Conservation (phyloP, 2,113 vertebrate species). For the Macrotus californicus region DNA sequence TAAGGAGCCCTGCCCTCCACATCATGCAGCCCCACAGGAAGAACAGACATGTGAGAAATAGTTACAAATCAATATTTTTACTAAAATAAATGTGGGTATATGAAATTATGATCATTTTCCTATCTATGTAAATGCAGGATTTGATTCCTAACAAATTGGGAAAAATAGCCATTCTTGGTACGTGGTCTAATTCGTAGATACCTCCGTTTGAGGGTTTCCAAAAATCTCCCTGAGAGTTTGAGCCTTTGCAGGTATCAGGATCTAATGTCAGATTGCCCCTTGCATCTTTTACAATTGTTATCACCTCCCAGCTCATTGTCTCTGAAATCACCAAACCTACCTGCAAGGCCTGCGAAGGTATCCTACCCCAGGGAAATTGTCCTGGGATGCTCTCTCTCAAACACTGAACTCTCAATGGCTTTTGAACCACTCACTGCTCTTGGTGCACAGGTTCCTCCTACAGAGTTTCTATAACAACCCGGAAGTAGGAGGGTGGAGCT, state of each 20-base stretch:
- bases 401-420: background rate
- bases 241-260: background rate
- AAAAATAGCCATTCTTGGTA: background rate
- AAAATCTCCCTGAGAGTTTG: background rate
- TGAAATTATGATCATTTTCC: background rate
- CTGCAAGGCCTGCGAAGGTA: too few relatives aligned
- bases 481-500: background rate
- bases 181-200: background rate
- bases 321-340: background rate
- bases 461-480: background rate
- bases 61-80: background rate
- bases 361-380: background rate
- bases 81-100: background rate
- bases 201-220: background rate
- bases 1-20: fast-evolving
- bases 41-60: background rate
- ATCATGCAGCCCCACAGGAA: fast-evolving
- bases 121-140: background rate
- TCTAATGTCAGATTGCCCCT: background rate
- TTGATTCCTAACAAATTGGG: background rate
- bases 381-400: background rate
- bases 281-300: background rate
- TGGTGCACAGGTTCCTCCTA: background rate
- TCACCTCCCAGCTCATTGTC: background rate
- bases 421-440: background rate